phyloP scores from a whole-genome alignment of 2,797 vertebrate species.

The Cetoscarus ocellatus region DNA sequence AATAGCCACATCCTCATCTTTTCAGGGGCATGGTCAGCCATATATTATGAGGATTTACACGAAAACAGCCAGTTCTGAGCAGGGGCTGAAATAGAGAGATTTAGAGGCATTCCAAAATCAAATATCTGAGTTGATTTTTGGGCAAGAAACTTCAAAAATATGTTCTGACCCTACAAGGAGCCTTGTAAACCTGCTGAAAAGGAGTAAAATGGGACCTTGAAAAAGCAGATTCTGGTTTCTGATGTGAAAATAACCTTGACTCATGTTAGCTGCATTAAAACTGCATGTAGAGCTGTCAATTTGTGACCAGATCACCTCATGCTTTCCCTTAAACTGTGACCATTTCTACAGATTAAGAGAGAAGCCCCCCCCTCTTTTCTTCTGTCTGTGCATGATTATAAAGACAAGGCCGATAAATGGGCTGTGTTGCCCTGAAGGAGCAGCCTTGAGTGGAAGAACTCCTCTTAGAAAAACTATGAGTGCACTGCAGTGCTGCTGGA shows the following conservation, averaged over 20 bases:
- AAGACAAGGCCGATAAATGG: constrained; percentile 32
- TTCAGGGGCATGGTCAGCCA: no score
- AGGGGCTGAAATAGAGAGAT: no score
- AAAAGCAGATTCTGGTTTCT: constrained; percentile 2
- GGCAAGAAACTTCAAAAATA: no score
- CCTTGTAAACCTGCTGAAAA: no score
- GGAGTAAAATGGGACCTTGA: neutral
- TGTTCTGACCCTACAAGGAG: no score
- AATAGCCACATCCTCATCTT: no score
- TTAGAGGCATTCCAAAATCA: no score
- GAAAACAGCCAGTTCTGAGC: no score
- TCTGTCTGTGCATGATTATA: constrained; percentile 9
- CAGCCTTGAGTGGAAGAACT: constrained; percentile 38
- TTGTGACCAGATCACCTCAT: constrained; percentile 19
- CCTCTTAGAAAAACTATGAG: constrained; percentile 35
- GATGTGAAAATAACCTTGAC: neutral
- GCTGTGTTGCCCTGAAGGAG: constrained; percentile 31
- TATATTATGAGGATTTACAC: no score
- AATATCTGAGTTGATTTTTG: no score
- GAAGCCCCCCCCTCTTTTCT: constrained; percentile 7
- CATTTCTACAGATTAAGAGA: neutral
- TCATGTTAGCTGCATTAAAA: neutral
- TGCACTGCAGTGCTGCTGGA: constrained; percentile 43
- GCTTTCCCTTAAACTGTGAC: constrained; percentile 17
- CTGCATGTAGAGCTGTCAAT: neutral